Evolutionary conservation across 1,140 invertebrate genomes (phyloP).

Genomic region (Lamellibrachia luymesi): DNA sequence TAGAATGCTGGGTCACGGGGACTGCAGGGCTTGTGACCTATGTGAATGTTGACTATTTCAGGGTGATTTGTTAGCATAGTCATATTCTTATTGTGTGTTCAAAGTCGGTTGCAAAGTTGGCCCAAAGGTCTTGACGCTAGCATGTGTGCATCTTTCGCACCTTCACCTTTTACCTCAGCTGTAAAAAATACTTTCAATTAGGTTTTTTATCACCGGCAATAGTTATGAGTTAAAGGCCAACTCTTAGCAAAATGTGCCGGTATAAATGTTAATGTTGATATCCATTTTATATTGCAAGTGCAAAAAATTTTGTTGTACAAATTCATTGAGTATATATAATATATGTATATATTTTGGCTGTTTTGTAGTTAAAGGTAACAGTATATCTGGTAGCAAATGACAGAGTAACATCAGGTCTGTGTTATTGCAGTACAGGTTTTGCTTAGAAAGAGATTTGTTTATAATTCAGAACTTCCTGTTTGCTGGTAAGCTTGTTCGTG

Average conservation of each 20-base stretch:
- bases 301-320: slow-evolving; percentile 7
- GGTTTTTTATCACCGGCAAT: background rate
- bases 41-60: slow-evolving; percentile 1
- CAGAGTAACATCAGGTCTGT: background rate
- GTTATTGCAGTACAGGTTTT: slow-evolving; percentile 8
- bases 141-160: background rate
- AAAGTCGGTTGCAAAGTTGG: background rate
- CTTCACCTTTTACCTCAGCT: background rate
- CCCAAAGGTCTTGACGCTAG: background rate
- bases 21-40: background rate
- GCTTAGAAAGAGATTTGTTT: background rate
- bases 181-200: background rate
- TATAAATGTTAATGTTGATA: background rate
- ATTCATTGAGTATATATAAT: slow-evolving; percentile 1
- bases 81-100: slow-evolving; percentile 5
- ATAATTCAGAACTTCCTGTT: background rate
- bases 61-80: background rate
- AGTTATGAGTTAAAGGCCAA: background rate
- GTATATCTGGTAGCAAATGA: background rate
- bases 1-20: background rate
- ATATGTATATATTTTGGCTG: slow-evolving; percentile 6
- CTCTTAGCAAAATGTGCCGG: background rate
- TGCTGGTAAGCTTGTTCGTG: background rate
- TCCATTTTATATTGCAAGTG: slow-evolving; percentile 9
- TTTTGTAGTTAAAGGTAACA: background rate